Base-by-base conservation (phyloP, 92 coral and sea anemone genomes). In the Parazoanthus atlanticus region DNA sequence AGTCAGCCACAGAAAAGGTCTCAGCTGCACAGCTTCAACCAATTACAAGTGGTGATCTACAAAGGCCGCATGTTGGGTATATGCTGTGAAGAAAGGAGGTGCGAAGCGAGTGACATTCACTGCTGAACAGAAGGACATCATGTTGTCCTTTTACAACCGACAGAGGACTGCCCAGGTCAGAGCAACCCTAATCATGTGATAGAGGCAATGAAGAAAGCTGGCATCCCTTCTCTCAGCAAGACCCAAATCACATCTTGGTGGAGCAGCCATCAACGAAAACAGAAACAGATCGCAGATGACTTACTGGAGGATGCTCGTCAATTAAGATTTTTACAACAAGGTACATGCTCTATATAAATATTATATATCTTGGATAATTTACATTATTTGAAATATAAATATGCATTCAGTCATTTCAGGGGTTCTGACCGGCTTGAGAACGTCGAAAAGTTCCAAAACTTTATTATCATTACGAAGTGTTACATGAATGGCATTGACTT, bases 201-300 rank as follows among this genome's bases (percentile, higher is more conserved):
- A 21, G 74, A 19, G 6, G 91, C 87, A 0, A 93, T 93, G 93
- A 73, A 85, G 28, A 67, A 28, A 34, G 93, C 91, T 79, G 95
- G 90, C 0, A 31, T 90, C 23, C 86, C 90, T n/a, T 43, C 23
- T 0, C 88, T 93, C 0, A 93, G 85, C 21, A 91, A 93, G 7
- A 72, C 89, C 0, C 95, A 93, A 25, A 93, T 93, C 40, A 90
- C 88, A 52, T 84, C 90, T 49, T 89, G 94, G 92, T 92, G 92
- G 89, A 78, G 94, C 43, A 81, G 89, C 0, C 86, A 92, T 21
- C 92, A 89, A 29, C 82, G 94, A 8, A 92, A 92, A 56, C 92
- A 92, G 81, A 89, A 86, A 79, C 93, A 93, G 28, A 25, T 90
- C 0, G 89, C 90, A 26, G 88, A 90, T 19, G 93, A 90, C 72